These are phyloP conservation scores for Agriopis leucophaearia DNA, from an alignment of 2,888 invertebrate species.

Conservation along the genomic window DNA sequence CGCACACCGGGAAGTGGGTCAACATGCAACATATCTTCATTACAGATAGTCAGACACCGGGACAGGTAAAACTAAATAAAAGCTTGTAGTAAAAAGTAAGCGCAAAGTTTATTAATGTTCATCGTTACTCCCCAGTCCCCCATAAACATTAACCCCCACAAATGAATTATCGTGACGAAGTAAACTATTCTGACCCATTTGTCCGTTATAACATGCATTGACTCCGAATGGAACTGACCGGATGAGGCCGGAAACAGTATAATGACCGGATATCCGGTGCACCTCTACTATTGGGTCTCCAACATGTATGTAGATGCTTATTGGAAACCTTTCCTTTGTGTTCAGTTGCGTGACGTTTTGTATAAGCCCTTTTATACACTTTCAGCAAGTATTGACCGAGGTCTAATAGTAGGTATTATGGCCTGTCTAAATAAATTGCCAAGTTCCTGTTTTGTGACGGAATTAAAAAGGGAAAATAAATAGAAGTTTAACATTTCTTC, in stretches of 20 bases:
- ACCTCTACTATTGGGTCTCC: conserved; percentile 56
- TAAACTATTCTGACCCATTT: conserved; percentile 3
- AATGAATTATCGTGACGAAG: background rate
- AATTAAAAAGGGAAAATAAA: too few relatives aligned
- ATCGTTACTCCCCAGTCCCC: too few relatives aligned
- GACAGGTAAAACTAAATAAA: too few relatives aligned
- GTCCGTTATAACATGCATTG: conserved; percentile 5
- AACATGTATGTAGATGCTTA: conserved; percentile 66
- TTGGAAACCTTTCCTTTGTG: conserved; percentile 70
- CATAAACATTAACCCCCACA: background rate
- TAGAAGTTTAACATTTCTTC: too few relatives aligned
- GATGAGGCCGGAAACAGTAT: conserved; percentile 25
- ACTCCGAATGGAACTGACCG: conserved; percentile 20
- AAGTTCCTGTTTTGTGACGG: background rate
- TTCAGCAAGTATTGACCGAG: conserved; percentile 61
- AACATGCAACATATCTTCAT: too few relatives aligned
- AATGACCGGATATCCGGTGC: conserved; percentile 34
- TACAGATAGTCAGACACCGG: too few relatives aligned
- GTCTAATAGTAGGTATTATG: conserved; percentile 45
- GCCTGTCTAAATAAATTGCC: conserved; percentile 51
- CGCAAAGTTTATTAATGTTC: too few relatives aligned
- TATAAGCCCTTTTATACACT: conserved; percentile 62
- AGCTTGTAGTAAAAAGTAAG: too few relatives aligned
- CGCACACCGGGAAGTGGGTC: too few relatives aligned
- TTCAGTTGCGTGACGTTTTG: conserved; percentile 66